A percentile compares a stretch with the other conserved stretches of the same genome.
Conservation (phyloP, 2,888 invertebrate genomes). For the Abrostola tripartita region DNA sequence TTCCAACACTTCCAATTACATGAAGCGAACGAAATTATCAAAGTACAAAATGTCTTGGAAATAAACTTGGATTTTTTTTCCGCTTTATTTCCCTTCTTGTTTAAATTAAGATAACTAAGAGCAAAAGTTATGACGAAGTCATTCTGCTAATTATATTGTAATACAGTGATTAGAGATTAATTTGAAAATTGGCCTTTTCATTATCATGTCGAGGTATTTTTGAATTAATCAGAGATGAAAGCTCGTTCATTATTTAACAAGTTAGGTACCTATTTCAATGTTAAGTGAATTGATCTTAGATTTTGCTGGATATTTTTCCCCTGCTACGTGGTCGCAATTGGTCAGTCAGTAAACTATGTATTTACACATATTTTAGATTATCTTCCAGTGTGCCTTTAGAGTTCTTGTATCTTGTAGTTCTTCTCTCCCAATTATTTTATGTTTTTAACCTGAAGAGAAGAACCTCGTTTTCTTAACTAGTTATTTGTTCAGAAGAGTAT, state of each 20-base stretch:
- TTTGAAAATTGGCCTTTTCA: constrained; percentile 29
- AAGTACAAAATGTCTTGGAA: constrained; percentile 65
- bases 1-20: constrained; percentile 71
- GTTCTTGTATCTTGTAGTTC: too few species aligned
- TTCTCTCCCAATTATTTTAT: too few species aligned
- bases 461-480: too few species aligned
- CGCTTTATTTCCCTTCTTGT: constrained; percentile 58
- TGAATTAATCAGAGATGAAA: not conserved
- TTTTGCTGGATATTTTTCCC: too few species aligned
- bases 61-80: constrained; percentile 64
- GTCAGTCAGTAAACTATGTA: too few species aligned
- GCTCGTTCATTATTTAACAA: not conserved
- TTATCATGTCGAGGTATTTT: constrained; percentile 2
- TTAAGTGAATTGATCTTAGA: not conserved
- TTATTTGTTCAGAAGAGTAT: too few species aligned
- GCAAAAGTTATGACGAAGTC: constrained; percentile 63
- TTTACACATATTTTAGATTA: too few species aligned
- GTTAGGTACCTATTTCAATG: not conserved
- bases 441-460: too few species aligned
- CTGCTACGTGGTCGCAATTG: too few species aligned
- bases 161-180: constrained; percentile 58
- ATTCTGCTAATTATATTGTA: constrained; percentile 63
- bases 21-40: constrained; percentile 65
- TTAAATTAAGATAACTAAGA: constrained; percentile 64
- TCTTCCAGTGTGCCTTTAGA: too few species aligned